Evolutionary conservation across 2,888 invertebrate genomes (phyloP), one percentile per base, ranked within the genome.

Genomic region (Himalopsyche kuldschensis): DNA sequence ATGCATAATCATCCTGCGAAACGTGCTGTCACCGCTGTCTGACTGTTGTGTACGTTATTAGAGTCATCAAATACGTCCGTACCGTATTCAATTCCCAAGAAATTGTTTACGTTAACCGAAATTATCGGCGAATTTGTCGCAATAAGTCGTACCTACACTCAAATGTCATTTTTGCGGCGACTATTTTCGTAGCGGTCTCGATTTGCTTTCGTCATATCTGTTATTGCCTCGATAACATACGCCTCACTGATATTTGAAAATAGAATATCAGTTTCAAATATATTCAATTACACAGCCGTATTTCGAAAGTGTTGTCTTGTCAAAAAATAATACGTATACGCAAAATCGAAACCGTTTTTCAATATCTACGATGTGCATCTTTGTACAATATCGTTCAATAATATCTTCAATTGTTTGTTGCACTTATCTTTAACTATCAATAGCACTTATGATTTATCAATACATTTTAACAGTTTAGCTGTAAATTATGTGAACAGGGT

Each of bases 11-110:
- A 63, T 48, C 79, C 30, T 8, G 27, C 32, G 77, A 82, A 83
- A 83, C 46, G 83, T 80, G 80, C 24, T 83, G 83, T 83, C 83
- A 83, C 77, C 79, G 78, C 15, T 55, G 4, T 17, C n/a, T 75
- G 31, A n/a, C 15, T 27, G 15, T 27, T 69, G 69, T 27, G 27
- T 69, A 15, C 69, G 11, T 1, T 69, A 11, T 5, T 30, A 69
- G 15, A 69, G 20, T 27, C 11, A 30, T 30, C 27, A 27, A 69
- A 69, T 27, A 69, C 69, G 24, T 55, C 20, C 55, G 11, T 27
- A 69, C 3, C 15, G 30, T 11, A 24, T 27, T 15, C 15, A 69
- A 27, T 27, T 69, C 69, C 4, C 11, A 6, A 27, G 27, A 69
- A 63, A 11, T 27, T 69, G 27, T 30, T 69, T 69, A 69, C 11